Conservation (phyloP, 2,888 invertebrate species). For the Empis stercorea region DNA sequence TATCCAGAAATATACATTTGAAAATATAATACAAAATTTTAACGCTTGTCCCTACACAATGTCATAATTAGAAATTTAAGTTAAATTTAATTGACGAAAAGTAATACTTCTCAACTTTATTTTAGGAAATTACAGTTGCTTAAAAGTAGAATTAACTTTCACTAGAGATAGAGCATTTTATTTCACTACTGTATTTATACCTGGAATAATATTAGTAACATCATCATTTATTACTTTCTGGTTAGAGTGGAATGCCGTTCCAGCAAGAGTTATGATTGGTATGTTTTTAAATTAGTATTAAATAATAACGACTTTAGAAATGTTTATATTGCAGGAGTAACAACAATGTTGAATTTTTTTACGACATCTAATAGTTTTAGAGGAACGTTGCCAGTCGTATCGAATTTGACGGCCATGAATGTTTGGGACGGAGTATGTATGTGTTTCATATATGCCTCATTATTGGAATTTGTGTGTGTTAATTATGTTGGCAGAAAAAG, state of each 20-base stretch:
- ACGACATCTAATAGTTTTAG: constrained; percentile 88
- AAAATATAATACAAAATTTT: too few relatives aligned
- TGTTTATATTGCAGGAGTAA: constrained; percentile 65
- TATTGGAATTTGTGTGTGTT: constrained; percentile 88
- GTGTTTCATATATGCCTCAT: constrained; percentile 92
- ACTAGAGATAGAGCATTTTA: constrained; percentile 93
- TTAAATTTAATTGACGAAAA: too few relatives aligned
- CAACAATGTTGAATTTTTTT: constrained; percentile 97
- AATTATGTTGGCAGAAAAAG: constrained; percentile 88
- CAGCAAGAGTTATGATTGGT: constrained; percentile 94
- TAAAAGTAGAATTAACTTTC: constrained; percentile 86
- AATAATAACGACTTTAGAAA: too few relatives aligned
- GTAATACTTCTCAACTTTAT: constrained; percentile 2
- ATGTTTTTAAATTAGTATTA: constrained; percentile 36
- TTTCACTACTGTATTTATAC: constrained; percentile 94
- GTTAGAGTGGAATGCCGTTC: constrained; percentile 95
- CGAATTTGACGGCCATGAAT: constrained; percentile 90
- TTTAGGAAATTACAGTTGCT: constrained; percentile 91
- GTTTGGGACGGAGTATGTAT: constrained; percentile 95
- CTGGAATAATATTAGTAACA: constrained; percentile 90
- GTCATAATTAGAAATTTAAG: too few relatives aligned
- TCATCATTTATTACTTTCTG: constrained; percentile 96
- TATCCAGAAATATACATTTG: too few relatives aligned
- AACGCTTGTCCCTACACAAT: too few relatives aligned
- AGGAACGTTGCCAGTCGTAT: constrained; percentile 84